Evolutionary conservation across 2,888 invertebrate species (phyloP), one percentile per base, ranked within the genome.

Genomic region (Fragum whitleyi): DNA sequence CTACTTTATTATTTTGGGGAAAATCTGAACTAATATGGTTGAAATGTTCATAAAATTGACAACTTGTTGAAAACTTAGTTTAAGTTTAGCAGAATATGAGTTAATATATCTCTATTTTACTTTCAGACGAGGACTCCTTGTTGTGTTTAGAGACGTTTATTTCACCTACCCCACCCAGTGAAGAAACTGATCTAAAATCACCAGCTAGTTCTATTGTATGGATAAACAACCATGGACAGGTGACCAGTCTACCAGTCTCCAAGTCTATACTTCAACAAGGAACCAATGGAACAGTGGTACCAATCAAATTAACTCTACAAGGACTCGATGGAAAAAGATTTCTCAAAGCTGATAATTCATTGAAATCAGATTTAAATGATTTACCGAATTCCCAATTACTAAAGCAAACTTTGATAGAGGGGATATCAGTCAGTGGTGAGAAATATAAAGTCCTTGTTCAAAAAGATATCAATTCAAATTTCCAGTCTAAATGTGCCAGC

Each of bases 131-230:
- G 57, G 86, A 86, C 70, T 74, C 79, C 16, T 62, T 88, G 59
- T 74, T 87, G 72, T 88, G 88, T 71, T 79, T 81, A 0, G 88
- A 88, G 75, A 79, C 80, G 39, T 87, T 86, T 73, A 80, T 77
- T 26, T 85, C 87, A 14, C 81, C 85, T 14, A 85, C 85, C 5
- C 80, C 80, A 26, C 85, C 87, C 53, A 75, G 68, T 74, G 86
- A 55, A n/a, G 55, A 70, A 1, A n/a, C 21, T 5, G 55, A 55
- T 28, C 32, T 28, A 21, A 55, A 6, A n/a, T 53, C 42, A 65
- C 65, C 39, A n/a, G 65, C 65, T 65, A 65, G 65, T 42, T 65
- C 65, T 65, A 39, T 65, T 65, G 39, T 42, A 65, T 62, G 32
- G 32, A 62, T 62, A 62, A 62, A 32, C 32, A 23, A 62, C n/a